phyloP scores from a whole-genome alignment of 2,888 invertebrate species.

The Polymixis flavicincta region DNA sequence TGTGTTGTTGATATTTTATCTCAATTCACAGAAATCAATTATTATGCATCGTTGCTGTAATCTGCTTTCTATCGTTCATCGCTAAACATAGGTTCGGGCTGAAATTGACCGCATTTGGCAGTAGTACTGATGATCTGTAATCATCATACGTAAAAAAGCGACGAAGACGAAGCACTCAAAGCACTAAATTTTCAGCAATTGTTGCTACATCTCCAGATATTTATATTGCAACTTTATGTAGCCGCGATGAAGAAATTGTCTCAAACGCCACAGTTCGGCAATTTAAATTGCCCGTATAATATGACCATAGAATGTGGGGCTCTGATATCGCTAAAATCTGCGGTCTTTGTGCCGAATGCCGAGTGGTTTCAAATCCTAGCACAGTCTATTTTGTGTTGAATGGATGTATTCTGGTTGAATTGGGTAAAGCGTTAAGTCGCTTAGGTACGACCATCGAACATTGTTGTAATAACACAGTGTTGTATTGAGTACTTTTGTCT shows the following conservation, averaged over 20 bases:
- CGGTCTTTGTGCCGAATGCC: conserved; percentile 19
- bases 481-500: too few species aligned
- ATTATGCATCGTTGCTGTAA: not conserved
- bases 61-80: not conserved
- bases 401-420: not conserved
- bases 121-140: not conserved
- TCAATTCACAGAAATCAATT: not conserved
- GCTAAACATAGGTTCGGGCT: not conserved
- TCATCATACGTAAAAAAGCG: not conserved
- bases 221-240: not conserved
- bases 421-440: not conserved
- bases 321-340: conserved; percentile 13
- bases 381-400: conserved; percentile 16
- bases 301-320: not conserved
- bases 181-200: not conserved
- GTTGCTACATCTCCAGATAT: not conserved
- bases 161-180: not conserved
- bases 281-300: conserved; percentile 10
- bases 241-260: not conserved
- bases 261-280: not conserved
- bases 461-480: too few species aligned
- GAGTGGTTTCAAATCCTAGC: conserved; percentile 9
- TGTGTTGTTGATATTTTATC: too few species aligned
- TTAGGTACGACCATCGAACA: too few species aligned
- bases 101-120: too few species aligned